Conservation (phyloP, 2,113 vertebrate species). For the Nematolebias whitei region DNA sequence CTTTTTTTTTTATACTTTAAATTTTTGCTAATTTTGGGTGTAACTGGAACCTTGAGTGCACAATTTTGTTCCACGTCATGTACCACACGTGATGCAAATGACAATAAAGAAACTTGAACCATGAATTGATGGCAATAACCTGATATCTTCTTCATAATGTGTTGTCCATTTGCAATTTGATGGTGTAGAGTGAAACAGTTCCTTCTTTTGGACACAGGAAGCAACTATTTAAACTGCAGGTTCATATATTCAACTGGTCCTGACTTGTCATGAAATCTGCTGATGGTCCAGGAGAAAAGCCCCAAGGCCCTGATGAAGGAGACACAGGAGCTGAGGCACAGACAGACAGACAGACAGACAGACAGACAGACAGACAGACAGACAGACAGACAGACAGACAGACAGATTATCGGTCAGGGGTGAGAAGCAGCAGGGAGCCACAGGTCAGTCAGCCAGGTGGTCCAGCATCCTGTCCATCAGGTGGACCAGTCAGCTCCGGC, state of each 20-base stretch:
- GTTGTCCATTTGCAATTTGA: too few species aligned
- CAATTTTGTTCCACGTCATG: too few species aligned
- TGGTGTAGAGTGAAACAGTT: too few species aligned
- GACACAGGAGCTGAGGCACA: constrained; percentile 44
- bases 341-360: constrained; percentile 26
- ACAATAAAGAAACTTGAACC: too few species aligned
- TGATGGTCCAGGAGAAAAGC: constrained; percentile 53
- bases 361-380: too few species aligned
- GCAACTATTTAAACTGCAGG: constrained; percentile 46
- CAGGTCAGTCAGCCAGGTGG: constrained; percentile 71
- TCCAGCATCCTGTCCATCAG: constrained; percentile 55
- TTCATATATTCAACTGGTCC: constrained; percentile 53
- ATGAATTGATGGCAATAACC: too few species aligned
- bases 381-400: constrained; percentile 23
- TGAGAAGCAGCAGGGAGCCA: constrained; percentile 56
- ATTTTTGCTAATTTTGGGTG: too few species aligned
- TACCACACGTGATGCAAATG: too few species aligned
- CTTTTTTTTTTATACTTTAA: too few species aligned
- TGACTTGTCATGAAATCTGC: constrained; percentile 43
- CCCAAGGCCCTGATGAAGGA: constrained; percentile 55
- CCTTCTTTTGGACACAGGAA: constrained; percentile 31
- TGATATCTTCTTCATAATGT: too few species aligned
- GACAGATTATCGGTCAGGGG: constrained; percentile 57
- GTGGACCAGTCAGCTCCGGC: constrained; percentile 1
- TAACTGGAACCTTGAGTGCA: too few species aligned